Evolutionary conservation across 1,140 invertebrate species (phyloP), one percentile per base, ranked within the genome.

Genomic region (Parapsyche elsis): DNA sequence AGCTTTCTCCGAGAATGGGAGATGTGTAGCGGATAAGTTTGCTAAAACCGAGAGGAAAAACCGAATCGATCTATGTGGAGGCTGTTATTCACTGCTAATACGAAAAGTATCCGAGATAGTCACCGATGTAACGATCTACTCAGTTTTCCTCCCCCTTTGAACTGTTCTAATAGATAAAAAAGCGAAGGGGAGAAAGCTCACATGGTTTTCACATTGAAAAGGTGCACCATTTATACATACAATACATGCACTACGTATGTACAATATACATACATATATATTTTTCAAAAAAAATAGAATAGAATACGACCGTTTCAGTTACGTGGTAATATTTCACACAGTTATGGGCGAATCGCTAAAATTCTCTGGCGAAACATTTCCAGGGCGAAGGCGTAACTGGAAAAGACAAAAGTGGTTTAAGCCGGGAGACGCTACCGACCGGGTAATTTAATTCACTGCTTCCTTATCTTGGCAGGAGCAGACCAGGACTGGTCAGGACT

Each of bases 381-480:
- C 49, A 1, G 9, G 49, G 16, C 23, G 70, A 67, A 73, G 71
- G 71, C 71, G 71, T 70, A 80, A 71, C 79, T 67, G 64, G 45
- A 53, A 70, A 73, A 80, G 79, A 78, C 77, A 78, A 78, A 78
- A 59, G 79, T 74, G 79, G 46, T 76, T 76, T 44, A 49, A 64
- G 30, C 38, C 38, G 19, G 53, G 59, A 44, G n/a, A 14, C 24
- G 59, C 24, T 38, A 19, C 44, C 53, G 53, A 30, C 79, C 19
- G 71, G 73, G 71, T 80, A 80, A 80, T 80, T 80, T 77, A 77
- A 80, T 80, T 80, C 79, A 76, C 73, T 76, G 79, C 74, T 70
- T 76, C 73, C 79, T 80, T 80, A 80, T 80, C 79, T 80, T 19
- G 14, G 59, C 61, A 76, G 79, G n/a, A 67, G 26, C 61, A 57